Evolutionary conservation across 1,140 invertebrate genomes (phyloP), one percentile per base, ranked within the genome.

Genomic region (Pantala flavescens): DNA sequence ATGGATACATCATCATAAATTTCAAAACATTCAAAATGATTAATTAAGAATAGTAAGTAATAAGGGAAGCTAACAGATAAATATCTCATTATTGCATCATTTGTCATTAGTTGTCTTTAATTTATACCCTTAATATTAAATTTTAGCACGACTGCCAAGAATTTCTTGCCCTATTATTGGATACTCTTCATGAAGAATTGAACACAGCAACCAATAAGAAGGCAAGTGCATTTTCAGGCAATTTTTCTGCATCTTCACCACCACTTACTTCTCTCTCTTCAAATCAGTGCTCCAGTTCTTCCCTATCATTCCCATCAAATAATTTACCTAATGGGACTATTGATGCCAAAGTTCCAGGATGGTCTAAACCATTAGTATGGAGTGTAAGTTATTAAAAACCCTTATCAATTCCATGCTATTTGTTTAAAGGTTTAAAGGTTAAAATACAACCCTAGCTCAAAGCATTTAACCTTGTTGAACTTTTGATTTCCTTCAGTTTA

Each of bases 111-210:
- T n/a, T n/a, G n/a, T n/a, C n/a, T n/a, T n/a, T n/a, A n/a, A n/a
- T n/a, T n/a, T n/a, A n/a, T n/a, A n/a, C n/a, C n/a, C n/a, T n/a
- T n/a, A n/a, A n/a, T n/a, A 36, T 36, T 36, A 36, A 5, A 5
- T 81, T 79, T 43, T 79, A 91, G 88, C 89, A 91, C 78, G 90
- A 91, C 79, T 91, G 89, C 82, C 90, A 91, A 83, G 90, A 91
- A 79, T 91, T 91, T 81, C 82, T 91, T 36, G 89, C 89, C 10
- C 82, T 91, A 12, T 80, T 90, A 16, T 79, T 91, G 76, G 89
- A 90, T 78, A 87, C 87, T 16, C 81, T 91, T 14, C 89, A 91
- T 77, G 89, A 91, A 79, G 88, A 90, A 80, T 84, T 90, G 80
- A 89, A 89, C 77, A 78, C 80, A 75, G 84, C 84, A 49, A 84